Evolutionary conservation across 1,140 invertebrate species (phyloP), one percentile per base, ranked within the genome.

Genomic region (Phymorhynchus buccinoides): DNA sequence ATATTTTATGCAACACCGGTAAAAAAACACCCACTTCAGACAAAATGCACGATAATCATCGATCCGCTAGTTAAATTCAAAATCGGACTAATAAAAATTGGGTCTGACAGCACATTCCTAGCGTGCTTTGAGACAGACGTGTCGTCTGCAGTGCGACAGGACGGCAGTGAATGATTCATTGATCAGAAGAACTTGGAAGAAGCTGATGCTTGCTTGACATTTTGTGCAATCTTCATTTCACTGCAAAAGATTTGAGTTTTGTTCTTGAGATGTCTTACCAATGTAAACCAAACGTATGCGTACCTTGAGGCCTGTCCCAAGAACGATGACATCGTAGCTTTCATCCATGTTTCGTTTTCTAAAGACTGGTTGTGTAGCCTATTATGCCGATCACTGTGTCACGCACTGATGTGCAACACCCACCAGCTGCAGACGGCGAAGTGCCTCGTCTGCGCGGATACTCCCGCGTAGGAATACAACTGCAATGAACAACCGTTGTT

Each of bases 271-370:
- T 62, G 12, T 27, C 12, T 6, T 18, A 18, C 56, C 18, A 62
- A 62, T 52, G 48, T 27, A 62, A 62, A 27, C 4, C 56, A 27
- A 4, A 62, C 2, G 56, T 27, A 9, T 62, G 75, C 48, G 89
- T 92, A 96, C 95, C 94, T 99, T 99, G 12, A 99, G 95, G 66
- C 99, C 99, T 80, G 99, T 99, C 85, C 99, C 99, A 88, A 99
- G 95, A 86, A 99, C 98, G 93, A 99, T 99, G 85, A 97, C 97
- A 94, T 99, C 99, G 94, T 99, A 99, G 96, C 98, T 97, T 95
- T 99, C 99, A 97, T 99, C 98, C 99, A 99, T 99, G 73, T 18
- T 87, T 66, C 84, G 32, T 66, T 39, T 6, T 0, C 56, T 18
- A 62, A 27, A 39, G 82, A n/a, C 35, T 42, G 66, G n/a, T n/a